These are phyloP conservation scores for Brachionus asplanchnoidis DNA, from an alignment of 1,140 invertebrate genomes.

Conservation along the genomic window DNA sequence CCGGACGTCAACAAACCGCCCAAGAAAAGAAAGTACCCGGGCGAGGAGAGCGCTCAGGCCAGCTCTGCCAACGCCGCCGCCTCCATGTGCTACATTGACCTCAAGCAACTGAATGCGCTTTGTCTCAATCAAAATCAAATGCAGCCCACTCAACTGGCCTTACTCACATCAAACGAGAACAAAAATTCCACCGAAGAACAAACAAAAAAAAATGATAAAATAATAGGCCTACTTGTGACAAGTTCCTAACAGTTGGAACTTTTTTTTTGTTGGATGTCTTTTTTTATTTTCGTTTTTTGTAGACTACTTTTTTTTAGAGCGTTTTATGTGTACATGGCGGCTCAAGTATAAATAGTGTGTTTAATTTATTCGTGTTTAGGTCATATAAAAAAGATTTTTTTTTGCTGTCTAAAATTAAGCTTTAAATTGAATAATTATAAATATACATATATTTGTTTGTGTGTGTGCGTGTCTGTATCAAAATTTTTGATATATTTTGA, in stretches of 20 bases:
- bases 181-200: conserved; percentile 1
- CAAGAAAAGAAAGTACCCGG: conserved; percentile 36
- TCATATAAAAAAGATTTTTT: not conserved
- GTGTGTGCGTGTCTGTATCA: not conserved
- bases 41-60: not conserved
- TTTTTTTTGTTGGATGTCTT: not conserved
- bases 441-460: not conserved
- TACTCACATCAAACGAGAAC: not conserved
- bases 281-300: not conserved
- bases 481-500: not conserved
- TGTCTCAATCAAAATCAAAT: conserved; percentile 10
- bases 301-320: not conserved
- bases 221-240: not conserved
- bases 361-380: not conserved
- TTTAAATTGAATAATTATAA: not conserved
- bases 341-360: not conserved
- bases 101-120: not conserved
- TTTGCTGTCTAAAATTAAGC: not conserved
- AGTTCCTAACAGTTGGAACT: not conserved
- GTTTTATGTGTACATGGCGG: not conserved
- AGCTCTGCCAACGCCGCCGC: not conserved
- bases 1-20: conserved; percentile 12
- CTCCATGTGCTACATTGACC: not conserved
- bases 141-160: not conserved
- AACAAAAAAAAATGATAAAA: conserved; percentile 26